Evolutionary conservation across 2,797 vertebrate species (phyloP).

Genomic region (Dendrocincla fuliginosa): DNA sequence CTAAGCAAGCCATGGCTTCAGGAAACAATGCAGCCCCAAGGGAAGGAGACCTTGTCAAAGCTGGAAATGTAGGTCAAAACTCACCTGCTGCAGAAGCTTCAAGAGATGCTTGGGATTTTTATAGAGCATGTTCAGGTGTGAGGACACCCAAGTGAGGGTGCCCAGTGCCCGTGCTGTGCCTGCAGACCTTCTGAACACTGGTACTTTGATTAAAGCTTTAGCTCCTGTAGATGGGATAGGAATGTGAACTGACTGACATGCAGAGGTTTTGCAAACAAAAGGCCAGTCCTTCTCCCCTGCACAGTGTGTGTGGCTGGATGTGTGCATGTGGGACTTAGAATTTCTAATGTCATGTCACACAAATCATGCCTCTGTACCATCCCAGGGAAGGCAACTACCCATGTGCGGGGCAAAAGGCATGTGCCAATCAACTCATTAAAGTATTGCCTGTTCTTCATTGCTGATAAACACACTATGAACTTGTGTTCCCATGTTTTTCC

Average conservation of each 20-base stretch:
- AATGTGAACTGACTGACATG: not conserved
- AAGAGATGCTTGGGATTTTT: not conserved
- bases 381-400: not conserved
- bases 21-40: not conserved
- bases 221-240: not conserved
- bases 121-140: not conserved
- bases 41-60: not conserved
- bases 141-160: not conserved
- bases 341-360: no score
- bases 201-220: not conserved
- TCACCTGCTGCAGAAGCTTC: not conserved
- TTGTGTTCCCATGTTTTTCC: not conserved
- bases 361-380: not conserved
- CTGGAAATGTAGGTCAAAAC: not conserved
- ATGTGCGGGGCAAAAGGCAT: not conserved
- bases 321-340: not conserved
- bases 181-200: not conserved
- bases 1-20: not conserved
- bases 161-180: not conserved
- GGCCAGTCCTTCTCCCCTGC: not conserved
- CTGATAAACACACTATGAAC: not conserved
- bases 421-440: not conserved
- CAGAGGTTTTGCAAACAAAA: not conserved
- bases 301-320: not conserved
- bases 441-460: not conserved